These are phyloP conservation scores for Labia minor DNA, from an alignment of 2,888 invertebrate genomes.

Conservation along the genomic window DNA sequence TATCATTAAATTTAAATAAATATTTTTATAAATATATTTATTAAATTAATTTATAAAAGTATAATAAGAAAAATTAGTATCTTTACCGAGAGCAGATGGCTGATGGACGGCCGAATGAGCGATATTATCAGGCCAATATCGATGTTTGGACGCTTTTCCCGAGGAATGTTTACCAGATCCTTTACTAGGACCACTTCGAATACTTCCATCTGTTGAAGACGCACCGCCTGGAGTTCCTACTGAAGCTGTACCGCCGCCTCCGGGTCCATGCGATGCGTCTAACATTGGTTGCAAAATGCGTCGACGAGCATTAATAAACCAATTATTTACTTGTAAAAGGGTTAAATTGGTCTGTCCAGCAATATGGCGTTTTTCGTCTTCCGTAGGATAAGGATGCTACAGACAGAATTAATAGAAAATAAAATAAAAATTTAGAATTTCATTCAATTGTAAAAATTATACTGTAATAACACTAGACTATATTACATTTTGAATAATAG, in stretches of 20 bases:
- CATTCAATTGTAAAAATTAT: too few species aligned
- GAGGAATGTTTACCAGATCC: background rate
- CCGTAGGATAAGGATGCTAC: slow-evolving; percentile 90
- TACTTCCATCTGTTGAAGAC: background rate
- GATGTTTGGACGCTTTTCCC: slow-evolving; percentile 36
- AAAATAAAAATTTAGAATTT: background rate
- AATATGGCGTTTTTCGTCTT: slow-evolving; percentile 84
- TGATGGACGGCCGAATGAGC: slow-evolving; percentile 32
- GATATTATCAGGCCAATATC: slow-evolving; percentile 65
- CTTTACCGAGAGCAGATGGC: background rate
- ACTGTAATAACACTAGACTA: too few species aligned
- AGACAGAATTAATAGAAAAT: slow-evolving; percentile 27
- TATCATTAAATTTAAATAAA: too few species aligned
- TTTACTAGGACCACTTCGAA: background rate
- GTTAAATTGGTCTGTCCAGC: slow-evolving; percentile 83
- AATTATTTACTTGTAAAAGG: slow-evolving; percentile 79
- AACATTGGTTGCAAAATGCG: slow-evolving; percentile 87
- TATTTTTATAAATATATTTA: too few species aligned
- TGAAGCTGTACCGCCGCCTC: slow-evolving; percentile 20
- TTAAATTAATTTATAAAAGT: too few species aligned
- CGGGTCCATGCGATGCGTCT: slow-evolving; percentile 50
- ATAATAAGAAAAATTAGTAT: too few species aligned
- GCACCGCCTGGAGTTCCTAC: slow-evolving; percentile 28
- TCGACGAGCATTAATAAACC: slow-evolving; percentile 88
- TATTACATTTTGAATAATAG: too few species aligned